Conservation (phyloP, 2,797 vertebrate species). For the Cheirogaleus major region DNA sequence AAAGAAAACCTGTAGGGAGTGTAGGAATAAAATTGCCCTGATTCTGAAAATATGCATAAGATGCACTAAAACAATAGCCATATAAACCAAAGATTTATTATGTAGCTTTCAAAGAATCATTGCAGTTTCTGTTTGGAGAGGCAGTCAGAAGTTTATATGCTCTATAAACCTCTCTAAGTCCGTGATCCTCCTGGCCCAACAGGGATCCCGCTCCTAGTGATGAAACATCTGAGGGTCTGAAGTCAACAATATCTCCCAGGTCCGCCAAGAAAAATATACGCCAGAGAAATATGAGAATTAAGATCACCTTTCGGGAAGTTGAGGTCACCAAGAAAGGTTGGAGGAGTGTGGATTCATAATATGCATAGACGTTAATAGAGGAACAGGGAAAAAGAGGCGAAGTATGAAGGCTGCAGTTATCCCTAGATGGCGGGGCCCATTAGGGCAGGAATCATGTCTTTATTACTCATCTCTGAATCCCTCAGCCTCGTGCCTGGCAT, state of each 20-base stretch:
- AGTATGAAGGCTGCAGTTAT: not conserved
- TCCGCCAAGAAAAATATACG: conserved; percentile 60
- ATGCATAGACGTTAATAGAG: not conserved
- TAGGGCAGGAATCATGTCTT: not conserved
- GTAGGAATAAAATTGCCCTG: conserved; percentile 28
- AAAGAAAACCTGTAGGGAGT: not conserved
- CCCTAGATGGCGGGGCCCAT: not conserved
- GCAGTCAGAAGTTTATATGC: conserved; percentile 20
- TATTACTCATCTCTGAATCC: not conserved
- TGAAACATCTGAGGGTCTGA: conserved; percentile 18
- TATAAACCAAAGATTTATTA: conserved; percentile 41
- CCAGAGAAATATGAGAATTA: conserved; percentile 45
- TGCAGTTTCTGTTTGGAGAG: conserved; percentile 37
- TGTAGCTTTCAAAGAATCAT: conserved; percentile 5
- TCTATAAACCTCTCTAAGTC: conserved; percentile 48
- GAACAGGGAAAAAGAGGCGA: not conserved
- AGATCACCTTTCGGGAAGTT: conserved; percentile 49
- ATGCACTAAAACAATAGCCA: not conserved
- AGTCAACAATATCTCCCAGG: conserved; percentile 29
- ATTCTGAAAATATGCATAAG: conserved; percentile 37
- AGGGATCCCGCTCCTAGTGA: not conserved
- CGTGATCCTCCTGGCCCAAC: not conserved
- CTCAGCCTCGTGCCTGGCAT: not conserved
- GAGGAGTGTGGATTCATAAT: not conserved
- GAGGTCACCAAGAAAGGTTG: conserved; percentile 34